Base-by-base conservation (phyloP, 2,113 vertebrate genomes). In the Halichoeres trimaculatus region DNA sequence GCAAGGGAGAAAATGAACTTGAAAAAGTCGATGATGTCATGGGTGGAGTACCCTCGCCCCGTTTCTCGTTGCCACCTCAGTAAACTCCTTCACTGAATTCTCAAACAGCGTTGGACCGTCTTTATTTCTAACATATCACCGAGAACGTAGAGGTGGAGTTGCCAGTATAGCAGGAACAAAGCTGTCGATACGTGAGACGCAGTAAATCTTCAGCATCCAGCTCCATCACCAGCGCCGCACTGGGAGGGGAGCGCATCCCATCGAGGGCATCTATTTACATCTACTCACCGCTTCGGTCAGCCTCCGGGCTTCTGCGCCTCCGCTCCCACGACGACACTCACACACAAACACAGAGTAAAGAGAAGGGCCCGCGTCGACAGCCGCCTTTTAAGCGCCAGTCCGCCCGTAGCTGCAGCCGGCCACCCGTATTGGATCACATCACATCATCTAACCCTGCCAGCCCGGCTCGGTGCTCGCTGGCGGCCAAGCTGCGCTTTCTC, bases 1-100 rank as follows among this genome's bases (percentile, higher is more conserved):
- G 57, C 57, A 23, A 56, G 45, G 47, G 70, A 50, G 63, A 64
- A 70, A 66, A 81, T 83, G 43, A 92, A 91, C 88, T 91, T 90
- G 87, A 68, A 67, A 86, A 90, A 91, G 88, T 91, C 81, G 87
- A 87, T 91, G 91, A 91, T 90, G 91, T 91, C 89, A 91, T 89
- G 87, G 89, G 89, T 89, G 91, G 89, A 91, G 88, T 85, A 68
- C 52, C 53, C 67, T 17, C 72, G 76, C 84, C 50, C 41, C 70
- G 50, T 36, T 70, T 76, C 64, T 73, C 58, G 71, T 72, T 26
- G 61, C 81, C 72, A 79, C 48, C 55, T 62, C 3, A 24, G 43
- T 70, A 70, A 85, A 88, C 79, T 88, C 83, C 26, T 55, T 78
- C 61, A 3, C 7, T 17, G 45, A 14, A 11, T 23, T 5, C 26